Evolutionary conservation across 2,113 vertebrate genomes (phyloP), one percentile per base, ranked within the genome.

Genomic region (Condylura cristata): DNA sequence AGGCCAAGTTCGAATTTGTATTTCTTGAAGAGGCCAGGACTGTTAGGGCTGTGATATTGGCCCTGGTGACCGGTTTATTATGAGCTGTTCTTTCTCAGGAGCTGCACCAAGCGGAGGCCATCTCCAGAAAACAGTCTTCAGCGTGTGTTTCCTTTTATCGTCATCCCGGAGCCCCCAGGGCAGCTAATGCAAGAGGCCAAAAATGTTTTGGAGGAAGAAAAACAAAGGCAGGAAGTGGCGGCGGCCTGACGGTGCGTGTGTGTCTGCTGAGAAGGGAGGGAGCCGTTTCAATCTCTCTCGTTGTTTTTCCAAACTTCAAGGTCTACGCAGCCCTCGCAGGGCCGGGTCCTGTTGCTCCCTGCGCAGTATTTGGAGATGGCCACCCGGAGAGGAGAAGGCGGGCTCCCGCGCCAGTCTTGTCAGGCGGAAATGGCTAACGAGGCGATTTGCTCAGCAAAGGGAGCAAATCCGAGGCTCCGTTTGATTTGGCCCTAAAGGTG

Each of bases 191-290:
- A 72, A 96, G 92, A 96, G 90, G 93, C 96, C 96, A 95, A 96
- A 97, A 96, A 96, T 97, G 89, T 97, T 98, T 96, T 90, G 96
- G 90, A 97, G 86, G 89, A 97, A 97, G 97, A 97, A 97, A 96
- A 98, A 98, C 98, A 98, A 97, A 98, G 71, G 96, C 96, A 96
- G 96, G 98, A 98, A 93, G 93, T 96, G 96, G 96, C 95, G 96
- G 93, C 91, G 51, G 97, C 70, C 93, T 84, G 97, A 97, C 72
- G 95, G 97, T 97, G 94, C 95, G 96, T 97, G 97, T 96, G 97
- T 97, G 97, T 97, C 97, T 96, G 95, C 88, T 81, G 79, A 96
- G 97, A 92, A 83, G 96, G 97, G 97, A 95, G 97, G 96, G 95
- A 94, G 92, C 79, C 91, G 75, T 97, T 97, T 96, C 96, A 97